Evolutionary conservation across 2,113 vertebrate species (phyloP), one percentile per base, ranked within the genome.

Genomic region (Crotalus viridis): DNA sequence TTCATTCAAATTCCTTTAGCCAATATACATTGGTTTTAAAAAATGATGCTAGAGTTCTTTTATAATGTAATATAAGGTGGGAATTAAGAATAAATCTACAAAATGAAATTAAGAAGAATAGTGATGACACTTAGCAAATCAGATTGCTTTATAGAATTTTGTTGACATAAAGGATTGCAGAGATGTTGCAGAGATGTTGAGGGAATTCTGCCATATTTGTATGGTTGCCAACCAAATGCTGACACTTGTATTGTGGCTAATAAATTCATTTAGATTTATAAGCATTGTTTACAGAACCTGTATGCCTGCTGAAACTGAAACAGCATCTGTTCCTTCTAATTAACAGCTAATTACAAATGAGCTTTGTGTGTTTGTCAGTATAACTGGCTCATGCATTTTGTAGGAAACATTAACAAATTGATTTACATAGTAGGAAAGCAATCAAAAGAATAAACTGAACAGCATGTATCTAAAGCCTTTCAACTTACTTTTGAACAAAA

Each of bases 281-380:
- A 99, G 98, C 98, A 99, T 99, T 99, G 99, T 99, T 99, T 99
- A 99, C 98, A 98, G 98, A 98, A 98, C 98, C 98, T 98, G 98
- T 98, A 98, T 97, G 98, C 97, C 98, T 97, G 98, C 98, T 97
- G 98, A 96, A 98, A 98, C 97, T 98, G 97, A 96, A 97, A 97
- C 98, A 98, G 99, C 99, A 99, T 99, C 99, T 99, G 99, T 98
- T 99, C 98, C 97, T 95, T 97, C 98, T 99, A 99, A 99, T 99
- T 99, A 99, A 98, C 98, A 96, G 97, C 96, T 99, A 99, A 99
- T 99, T 99, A 98, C 98, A 96, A 97, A 98, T 97, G 98, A 98
- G 98, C 98, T 98, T 97, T 97, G 97, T 97, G 98, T 98, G 98
- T 98, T 98, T 98, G 98, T 98, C 98, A 98, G 97, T 98, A 96